A percentile compares a stretch with the other conserved stretches of the same genome.
Conservation (phyloP, 2,797 vertebrate species). For the Trachops cirrhosus region DNA sequence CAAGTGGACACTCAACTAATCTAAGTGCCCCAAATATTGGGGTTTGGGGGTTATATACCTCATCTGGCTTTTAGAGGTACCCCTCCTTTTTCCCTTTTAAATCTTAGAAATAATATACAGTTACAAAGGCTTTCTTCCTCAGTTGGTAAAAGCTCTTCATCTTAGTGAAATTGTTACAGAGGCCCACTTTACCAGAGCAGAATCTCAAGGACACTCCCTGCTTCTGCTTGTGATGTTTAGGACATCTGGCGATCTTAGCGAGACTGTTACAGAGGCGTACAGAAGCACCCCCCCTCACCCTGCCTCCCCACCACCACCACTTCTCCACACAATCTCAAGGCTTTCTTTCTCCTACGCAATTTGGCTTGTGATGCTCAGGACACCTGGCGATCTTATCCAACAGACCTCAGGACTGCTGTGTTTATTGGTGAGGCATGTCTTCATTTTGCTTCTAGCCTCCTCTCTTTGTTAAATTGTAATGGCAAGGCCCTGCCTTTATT, state of each 20-base stretch:
- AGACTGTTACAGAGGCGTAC: neutral
- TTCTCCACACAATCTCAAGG: neutral
- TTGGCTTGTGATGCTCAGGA: neutral
- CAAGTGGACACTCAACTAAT: neutral
- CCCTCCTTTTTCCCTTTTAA: neutral
- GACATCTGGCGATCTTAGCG: neutral
- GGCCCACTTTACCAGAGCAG: neutral
- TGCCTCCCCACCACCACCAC: too few species aligned
- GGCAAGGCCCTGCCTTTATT: neutral
- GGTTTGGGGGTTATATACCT: neutral
- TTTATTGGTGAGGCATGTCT: neutral
- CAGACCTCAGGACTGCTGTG: neutral
- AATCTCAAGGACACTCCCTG: neutral
- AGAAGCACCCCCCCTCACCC: too few species aligned
- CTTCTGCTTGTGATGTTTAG: neutral
- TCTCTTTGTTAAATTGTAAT: neutral
- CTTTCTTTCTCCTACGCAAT: neutral
- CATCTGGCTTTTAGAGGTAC: neutral
- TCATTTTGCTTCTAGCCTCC: neutral
- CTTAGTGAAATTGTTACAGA: neutral
- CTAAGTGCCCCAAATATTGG: neutral
- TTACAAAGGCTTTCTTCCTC: neutral
- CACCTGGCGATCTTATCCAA: neutral
- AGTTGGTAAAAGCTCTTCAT: neutral
- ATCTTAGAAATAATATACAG: neutral